Conservation (phyloP, 2,113 vertebrate species). For the Ellobius talpinus region DNA sequence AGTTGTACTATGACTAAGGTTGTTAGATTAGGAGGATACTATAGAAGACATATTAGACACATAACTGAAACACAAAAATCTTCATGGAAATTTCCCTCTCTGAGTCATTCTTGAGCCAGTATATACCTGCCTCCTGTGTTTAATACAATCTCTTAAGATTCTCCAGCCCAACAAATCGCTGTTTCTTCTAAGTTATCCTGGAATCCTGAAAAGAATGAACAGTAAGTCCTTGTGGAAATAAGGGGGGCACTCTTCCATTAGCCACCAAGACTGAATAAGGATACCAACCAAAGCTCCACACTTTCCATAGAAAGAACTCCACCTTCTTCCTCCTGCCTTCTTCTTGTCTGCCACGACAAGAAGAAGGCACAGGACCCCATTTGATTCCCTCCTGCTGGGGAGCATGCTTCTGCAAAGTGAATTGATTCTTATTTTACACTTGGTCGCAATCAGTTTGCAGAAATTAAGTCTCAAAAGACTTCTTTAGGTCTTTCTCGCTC, state of each 20-base stretch:
- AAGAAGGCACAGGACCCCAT: neutral
- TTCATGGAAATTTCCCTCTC: neutral
- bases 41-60: neutral
- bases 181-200: neutral
- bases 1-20: neutral
- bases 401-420: neutral
- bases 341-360: too few relatives aligned
- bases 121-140: neutral
- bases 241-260: neutral
- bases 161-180: neutral
- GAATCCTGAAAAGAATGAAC: neutral
- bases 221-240: neutral
- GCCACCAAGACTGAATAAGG: neutral
- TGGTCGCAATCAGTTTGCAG: neutral
- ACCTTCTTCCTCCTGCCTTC: neutral
- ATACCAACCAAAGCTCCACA: neutral
- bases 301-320: neutral
- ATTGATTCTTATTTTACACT: neutral
- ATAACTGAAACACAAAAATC: neutral
- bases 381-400: too few relatives aligned
- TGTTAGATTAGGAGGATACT: neutral
- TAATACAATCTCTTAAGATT: neutral
- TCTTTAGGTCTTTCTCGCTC: neutral
- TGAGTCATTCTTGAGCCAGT: neutral
- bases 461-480: conserved; percentile 25